Evolutionary conservation across 2,888 invertebrate genomes (phyloP).

Genomic region (Stenodera caucasica): DNA sequence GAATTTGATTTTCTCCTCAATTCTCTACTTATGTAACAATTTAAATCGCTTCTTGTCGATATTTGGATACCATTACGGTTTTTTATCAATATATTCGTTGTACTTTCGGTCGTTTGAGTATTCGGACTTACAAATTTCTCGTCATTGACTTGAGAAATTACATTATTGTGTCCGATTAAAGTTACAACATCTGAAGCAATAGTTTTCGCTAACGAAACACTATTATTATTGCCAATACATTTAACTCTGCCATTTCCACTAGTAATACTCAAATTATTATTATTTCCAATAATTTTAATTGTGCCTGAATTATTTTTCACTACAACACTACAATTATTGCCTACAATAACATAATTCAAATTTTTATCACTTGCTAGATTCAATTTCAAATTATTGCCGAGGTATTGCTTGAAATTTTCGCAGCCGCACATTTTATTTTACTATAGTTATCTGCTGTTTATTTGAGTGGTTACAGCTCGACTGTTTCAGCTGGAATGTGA

Average conservation of each 20-base stretch:
- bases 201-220: conserved; percentile 23
- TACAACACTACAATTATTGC: conserved; percentile 33
- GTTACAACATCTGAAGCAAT: conserved; percentile 28
- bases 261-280: conserved; percentile 27
- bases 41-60: background rate
- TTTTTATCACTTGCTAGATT: conserved; percentile 24
- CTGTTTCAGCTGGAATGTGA: background rate
- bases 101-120: background rate
- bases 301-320: conserved; percentile 28
- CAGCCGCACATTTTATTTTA: background rate
- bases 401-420: conserved; percentile 18
- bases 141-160: conserved; percentile 14
- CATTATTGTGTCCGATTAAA: conserved; percentile 32
- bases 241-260: conserved; percentile 32
- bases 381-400: conserved; percentile 33
- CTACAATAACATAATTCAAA: conserved; percentile 24
- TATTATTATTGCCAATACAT: conserved; percentile 36
- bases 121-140: background rate
- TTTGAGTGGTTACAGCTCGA: background rate
- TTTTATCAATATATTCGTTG: background rate
- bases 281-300: conserved; percentile 33
- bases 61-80: background rate
- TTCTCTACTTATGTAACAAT: background rate
- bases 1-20: conserved; percentile 4
- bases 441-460: background rate